These are phyloP conservation scores for Tenodera sinensis DNA, from an alignment of 2,888 invertebrate genomes.

Conservation along the genomic window DNA sequence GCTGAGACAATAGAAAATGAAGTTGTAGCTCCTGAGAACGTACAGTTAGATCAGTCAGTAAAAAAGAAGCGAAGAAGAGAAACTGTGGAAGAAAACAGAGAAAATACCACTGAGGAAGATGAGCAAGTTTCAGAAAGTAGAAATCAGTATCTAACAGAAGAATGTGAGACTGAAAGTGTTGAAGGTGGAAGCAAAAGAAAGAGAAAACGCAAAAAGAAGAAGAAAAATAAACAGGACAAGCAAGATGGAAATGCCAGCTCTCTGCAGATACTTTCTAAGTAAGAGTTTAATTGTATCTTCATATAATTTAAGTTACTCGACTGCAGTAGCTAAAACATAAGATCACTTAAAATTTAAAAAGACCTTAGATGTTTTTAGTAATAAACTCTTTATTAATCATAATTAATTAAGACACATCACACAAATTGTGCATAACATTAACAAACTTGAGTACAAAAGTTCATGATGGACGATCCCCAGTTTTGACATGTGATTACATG, in stretches of 20 bases:
- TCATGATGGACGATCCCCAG: no score
- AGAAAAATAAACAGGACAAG: constrained; percentile 26
- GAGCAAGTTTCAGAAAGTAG: neutral
- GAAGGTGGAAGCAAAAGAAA: neutral
- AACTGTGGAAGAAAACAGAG: constrained; percentile 28
- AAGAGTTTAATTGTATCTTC: constrained; percentile 34
- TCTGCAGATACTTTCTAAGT: constrained; percentile 64
- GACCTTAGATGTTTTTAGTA: no score
- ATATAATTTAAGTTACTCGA: no score
- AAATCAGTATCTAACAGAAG: constrained; percentile 28
- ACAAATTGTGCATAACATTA: no score
- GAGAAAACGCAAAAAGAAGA: constrained; percentile 33
- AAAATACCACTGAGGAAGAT: neutral
- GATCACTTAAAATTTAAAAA: no score
- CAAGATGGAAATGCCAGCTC: constrained; percentile 40
- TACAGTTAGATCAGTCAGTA: neutral
- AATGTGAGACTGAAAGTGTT: constrained; percentile 25
- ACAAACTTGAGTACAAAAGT: no score
- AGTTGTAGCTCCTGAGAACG: neutral
- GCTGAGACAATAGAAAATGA: neutral
- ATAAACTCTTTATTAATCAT: no score
- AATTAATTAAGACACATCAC: no score
- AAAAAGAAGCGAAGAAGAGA: neutral
- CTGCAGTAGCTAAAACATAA: no score
- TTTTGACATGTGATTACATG: no score